Conservation (phyloP, 2,888 invertebrate genomes). For the Eutolmus rufibarbis region DNA sequence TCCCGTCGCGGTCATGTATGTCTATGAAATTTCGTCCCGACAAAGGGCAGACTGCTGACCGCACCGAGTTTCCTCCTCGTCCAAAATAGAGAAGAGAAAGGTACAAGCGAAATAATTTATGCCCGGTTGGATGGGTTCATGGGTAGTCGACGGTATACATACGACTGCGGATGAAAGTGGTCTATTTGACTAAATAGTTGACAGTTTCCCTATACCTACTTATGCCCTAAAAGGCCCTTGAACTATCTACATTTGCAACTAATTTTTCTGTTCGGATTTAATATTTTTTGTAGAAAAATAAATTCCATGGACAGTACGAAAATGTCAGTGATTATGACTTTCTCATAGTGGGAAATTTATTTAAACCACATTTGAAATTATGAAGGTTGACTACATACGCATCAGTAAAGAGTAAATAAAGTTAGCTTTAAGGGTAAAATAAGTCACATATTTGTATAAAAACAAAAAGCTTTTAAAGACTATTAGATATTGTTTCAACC, state of each 20-base stretch:
- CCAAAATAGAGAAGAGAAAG: neutral
- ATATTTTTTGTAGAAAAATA: neutral
- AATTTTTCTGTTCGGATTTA: neutral
- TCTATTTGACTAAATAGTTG: neutral
- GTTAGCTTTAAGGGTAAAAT: too few relatives aligned
- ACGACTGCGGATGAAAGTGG: neutral
- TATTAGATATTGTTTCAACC: too few relatives aligned
- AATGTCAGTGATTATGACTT: too few relatives aligned
- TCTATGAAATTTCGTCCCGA: conserved; percentile 18
- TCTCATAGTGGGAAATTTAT: too few relatives aligned
- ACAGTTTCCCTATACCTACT: neutral
- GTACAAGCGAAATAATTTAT: conserved; percentile 6
- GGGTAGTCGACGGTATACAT: neutral
- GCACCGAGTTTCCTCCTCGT: neutral
- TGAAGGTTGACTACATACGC: too few relatives aligned
- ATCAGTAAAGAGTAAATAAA: too few relatives aligned
- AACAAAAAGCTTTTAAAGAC: too few relatives aligned
- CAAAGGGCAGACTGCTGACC: neutral
- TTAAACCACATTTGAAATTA: too few relatives aligned
- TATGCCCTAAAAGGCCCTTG: neutral
- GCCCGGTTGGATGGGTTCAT: neutral
- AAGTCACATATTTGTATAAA: too few relatives aligned
- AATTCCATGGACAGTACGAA: too few relatives aligned
- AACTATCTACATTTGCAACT: neutral
- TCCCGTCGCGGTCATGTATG: conserved; percentile 13